Conservation (phyloP, 2,113 vertebrate species). For the Indri indri region DNA sequence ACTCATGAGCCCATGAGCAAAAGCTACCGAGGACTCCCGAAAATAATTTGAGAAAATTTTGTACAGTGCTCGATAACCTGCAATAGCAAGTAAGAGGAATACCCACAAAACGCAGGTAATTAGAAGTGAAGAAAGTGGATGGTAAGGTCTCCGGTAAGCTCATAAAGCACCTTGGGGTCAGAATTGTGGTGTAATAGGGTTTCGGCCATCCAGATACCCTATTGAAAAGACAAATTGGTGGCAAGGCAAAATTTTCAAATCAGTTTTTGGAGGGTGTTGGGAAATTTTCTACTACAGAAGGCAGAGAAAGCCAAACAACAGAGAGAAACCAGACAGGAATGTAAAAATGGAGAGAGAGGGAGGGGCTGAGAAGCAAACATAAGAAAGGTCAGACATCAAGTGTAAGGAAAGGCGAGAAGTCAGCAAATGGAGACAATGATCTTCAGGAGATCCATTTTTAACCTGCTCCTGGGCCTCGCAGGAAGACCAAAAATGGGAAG, state of each 20-base stretch:
- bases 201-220: neutral
- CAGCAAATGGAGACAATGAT: neutral
- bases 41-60: conserved; percentile 26
- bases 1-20: neutral
- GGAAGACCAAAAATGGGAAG: conserved; percentile 15
- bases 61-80: neutral
- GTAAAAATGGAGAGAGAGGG: neutral
- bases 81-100: neutral
- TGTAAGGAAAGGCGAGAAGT: neutral
- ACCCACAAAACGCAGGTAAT: neutral
- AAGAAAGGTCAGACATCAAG: neutral
- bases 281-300: neutral
- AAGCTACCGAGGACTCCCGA: neutral
- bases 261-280: neutral
- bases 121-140: neutral
- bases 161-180: neutral
- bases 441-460: conserved; percentile 32
- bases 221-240: neutral
- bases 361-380: neutral
- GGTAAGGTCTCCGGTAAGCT: neutral
- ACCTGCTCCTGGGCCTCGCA: neutral
- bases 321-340: conserved; percentile 25
- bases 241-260: neutral
- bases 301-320: conserved; percentile 28
- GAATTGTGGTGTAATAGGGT: neutral